A percentile compares a stretch with the other conserved stretches of the same genome.
Evolutionary conservation across 2,888 invertebrate species (phyloP).

Genomic region (Arge pagana): DNA sequence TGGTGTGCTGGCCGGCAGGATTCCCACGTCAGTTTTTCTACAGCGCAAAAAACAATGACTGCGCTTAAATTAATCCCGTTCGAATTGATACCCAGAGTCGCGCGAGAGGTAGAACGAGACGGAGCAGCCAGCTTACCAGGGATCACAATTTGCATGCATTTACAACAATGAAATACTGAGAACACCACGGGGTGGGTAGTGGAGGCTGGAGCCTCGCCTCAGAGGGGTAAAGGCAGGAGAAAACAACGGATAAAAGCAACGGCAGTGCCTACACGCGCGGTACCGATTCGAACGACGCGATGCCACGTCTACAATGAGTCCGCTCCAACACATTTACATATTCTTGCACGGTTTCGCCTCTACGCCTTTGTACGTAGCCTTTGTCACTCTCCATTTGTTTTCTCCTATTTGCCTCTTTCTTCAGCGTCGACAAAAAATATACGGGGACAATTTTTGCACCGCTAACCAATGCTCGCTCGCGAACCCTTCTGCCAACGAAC

Average conservation of each 20-base stretch:
- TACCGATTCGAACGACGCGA: not conserved
- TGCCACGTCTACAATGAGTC: not conserved
- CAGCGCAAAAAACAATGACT: constrained; percentile 45
- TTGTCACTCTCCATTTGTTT: constrained; percentile 1
- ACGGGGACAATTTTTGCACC: too few species aligned
- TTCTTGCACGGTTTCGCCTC: not conserved
- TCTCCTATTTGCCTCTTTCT: not conserved
- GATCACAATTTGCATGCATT: constrained; percentile 46
- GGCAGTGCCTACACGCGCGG: not conserved
- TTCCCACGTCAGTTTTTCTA: constrained; percentile 6
- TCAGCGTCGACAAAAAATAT: too few species aligned
- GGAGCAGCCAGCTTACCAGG: constrained; percentile 30
- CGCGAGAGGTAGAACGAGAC: not conserved
- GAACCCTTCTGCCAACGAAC: constrained; percentile 12
- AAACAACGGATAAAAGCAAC: not conserved
- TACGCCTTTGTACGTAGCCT: not conserved
- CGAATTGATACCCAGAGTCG: constrained; percentile 42
- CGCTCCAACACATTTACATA: constrained; percentile 5
- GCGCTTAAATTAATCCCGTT: constrained; percentile 48
- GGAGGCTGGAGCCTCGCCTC: constrained; percentile 19
- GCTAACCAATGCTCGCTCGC: constrained; percentile 18
- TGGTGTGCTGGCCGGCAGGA: too few species aligned
- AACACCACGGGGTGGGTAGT: not conserved
- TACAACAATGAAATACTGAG: constrained; percentile 44
- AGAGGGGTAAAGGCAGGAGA: constrained; percentile 17